A percentile compares a stretch with the other conserved stretches of the same genome.
Evolutionary conservation across 2,113 vertebrate species (phyloP).

Genomic region (Vanacampus margaritifer): DNA sequence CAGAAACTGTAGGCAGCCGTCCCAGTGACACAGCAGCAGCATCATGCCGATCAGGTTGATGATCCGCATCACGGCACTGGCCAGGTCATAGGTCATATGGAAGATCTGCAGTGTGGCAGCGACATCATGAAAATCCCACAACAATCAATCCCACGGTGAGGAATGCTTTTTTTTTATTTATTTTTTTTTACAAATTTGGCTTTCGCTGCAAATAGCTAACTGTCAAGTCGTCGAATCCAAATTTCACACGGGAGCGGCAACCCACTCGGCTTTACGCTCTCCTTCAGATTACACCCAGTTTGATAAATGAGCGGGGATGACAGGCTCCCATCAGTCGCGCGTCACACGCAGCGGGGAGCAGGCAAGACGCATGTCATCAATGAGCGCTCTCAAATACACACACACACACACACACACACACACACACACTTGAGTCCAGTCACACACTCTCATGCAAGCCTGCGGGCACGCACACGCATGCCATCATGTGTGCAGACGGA

Average conservation of each 20-base stretch:
- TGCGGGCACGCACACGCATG: slow-evolving; percentile 31
- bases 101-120: slow-evolving; percentile 78
- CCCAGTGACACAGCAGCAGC: slow-evolving; percentile 96
- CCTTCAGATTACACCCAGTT: slow-evolving; percentile 23
- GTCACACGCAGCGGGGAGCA: slow-evolving; percentile 51
- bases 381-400: slow-evolving; percentile 35
- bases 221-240: neutral
- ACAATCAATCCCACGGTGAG: neutral
- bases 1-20: slow-evolving; percentile 95
- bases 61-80: slow-evolving; percentile 94
- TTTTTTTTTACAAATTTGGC: neutral
- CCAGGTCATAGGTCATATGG: slow-evolving; percentile 98
- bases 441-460: slow-evolving; percentile 53
- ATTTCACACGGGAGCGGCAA: slow-evolving; percentile 8
- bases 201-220: slow-evolving; percentile 2
- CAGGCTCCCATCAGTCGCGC: slow-evolving; percentile 36
- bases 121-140: neutral
- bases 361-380: slow-evolving; percentile 52
- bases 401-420: slow-evolving; percentile 12
- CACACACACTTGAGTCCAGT: slow-evolving; percentile 20
- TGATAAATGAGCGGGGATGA: slow-evolving; percentile 57
- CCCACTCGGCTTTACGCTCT: slow-evolving; percentile 17
- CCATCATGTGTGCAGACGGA: neutral
- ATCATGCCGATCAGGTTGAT: slow-evolving; percentile 97
- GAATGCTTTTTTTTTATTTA: neutral